These are phyloP conservation scores for Rhinoraja longicauda DNA, from an alignment of 2,797 vertebrate species.

Conservation along the genomic window DNA sequence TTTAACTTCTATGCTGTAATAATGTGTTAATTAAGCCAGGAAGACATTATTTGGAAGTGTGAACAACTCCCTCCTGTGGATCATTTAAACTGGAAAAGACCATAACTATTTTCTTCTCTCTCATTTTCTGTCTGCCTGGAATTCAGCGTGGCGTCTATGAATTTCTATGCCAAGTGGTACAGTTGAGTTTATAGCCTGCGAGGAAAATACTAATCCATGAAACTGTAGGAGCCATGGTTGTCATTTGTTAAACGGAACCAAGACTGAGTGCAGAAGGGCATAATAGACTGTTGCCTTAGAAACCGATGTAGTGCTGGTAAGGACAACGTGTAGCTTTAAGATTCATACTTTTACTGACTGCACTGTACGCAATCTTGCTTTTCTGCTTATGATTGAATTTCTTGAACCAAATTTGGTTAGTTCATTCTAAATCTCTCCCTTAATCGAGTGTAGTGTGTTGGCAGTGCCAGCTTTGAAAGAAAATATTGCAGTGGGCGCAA, in stretches of 20 bases:
- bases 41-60: slow-evolving; percentile 23
- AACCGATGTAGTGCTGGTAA: neutral
- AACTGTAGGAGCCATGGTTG: slow-evolving; percentile 26
- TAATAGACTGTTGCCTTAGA: neutral
- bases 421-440: neutral
- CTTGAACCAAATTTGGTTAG: neutral
- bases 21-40: slow-evolving; percentile 30
- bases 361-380: neutral
- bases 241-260: neutral
- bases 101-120: neutral
- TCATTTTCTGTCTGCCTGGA: slow-evolving; percentile 15
- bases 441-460: neutral
- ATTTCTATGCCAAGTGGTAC: slow-evolving; percentile 20
- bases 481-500: neutral
- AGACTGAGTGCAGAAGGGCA: neutral
- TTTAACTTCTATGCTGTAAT: slow-evolving; percentile 12
- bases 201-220: slow-evolving; percentile 21
- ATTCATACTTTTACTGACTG: neutral
- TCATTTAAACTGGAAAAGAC: slow-evolving; percentile 21
- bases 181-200: slow-evolving; percentile 13
- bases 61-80: slow-evolving; percentile 28
- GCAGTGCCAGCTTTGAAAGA: neutral
- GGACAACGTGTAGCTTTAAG: neutral
- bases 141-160: slow-evolving; percentile 7
- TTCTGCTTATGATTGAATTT: neutral